Evolutionary conservation across 2,888 invertebrate species (phyloP).

Genomic region (Alviniconcha strummeri): DNA sequence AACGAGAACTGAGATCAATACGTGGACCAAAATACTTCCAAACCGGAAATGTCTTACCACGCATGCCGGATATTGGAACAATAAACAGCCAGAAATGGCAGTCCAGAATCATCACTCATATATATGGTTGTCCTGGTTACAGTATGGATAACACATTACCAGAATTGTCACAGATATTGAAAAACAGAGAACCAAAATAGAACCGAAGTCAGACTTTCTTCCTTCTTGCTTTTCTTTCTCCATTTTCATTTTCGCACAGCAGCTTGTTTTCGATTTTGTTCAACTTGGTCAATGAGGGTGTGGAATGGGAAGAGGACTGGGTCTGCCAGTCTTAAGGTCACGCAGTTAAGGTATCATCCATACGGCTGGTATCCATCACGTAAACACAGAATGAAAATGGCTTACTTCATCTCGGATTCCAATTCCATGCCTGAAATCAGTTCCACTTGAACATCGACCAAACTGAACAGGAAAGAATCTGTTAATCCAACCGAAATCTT

Average conservation of each 20-base stretch:
- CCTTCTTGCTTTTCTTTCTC: too few relatives aligned
- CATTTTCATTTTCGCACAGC: background rate
- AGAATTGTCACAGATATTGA: background rate
- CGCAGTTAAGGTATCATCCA: background rate
- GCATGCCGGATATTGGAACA: background rate
- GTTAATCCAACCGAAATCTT: too few relatives aligned
- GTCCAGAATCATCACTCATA: background rate
- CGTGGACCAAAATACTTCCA: background rate
- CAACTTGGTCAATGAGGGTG: background rate
- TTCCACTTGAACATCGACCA: too few relatives aligned
- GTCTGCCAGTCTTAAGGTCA: background rate
- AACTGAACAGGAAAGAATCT: too few relatives aligned
- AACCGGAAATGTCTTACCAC: slow-evolving; percentile 4
- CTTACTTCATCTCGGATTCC: too few relatives aligned
- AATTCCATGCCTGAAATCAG: too few relatives aligned
- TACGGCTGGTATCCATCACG: background rate
- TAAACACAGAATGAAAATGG: background rate
- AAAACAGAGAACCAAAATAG: background rate
- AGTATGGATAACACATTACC: background rate
- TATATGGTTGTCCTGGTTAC: background rate
- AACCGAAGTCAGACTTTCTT: background rate
- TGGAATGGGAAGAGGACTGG: background rate
- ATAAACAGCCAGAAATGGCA: background rate
- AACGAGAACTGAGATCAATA: background rate
- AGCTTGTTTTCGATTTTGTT: background rate